Evolutionary conservation across 2,888 invertebrate species (phyloP).

Genomic region (Drosophila melanosoma): DNA sequence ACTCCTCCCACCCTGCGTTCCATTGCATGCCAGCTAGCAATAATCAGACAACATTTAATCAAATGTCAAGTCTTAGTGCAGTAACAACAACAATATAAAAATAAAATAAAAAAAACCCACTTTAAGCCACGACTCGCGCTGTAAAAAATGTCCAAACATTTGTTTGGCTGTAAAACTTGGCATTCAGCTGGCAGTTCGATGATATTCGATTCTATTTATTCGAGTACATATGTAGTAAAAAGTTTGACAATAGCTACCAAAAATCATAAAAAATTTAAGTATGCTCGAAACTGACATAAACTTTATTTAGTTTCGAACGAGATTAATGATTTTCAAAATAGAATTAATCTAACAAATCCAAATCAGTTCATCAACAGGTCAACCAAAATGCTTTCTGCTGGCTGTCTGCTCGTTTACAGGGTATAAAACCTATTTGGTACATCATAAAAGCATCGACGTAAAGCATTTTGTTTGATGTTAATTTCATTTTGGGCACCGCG

Average conservation of each 20-base stretch:
- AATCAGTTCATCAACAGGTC: not conserved
- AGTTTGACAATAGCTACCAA: conserved; percentile 8
- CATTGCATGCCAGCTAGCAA: conserved; percentile 27
- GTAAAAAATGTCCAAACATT: conserved; percentile 6
- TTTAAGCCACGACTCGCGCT: conserved; percentile 6
- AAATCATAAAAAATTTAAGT: not conserved
- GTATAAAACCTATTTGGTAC: conserved; percentile 56
- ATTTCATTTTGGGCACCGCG: conserved; percentile 53
- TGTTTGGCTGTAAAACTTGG: conserved; percentile 3
- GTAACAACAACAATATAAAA: not conserved
- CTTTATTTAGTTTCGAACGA: not conserved
- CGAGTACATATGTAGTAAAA: conserved; percentile 1
- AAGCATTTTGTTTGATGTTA: conserved; percentile 51
- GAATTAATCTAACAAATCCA: not conserved
- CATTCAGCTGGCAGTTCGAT: not conserved
- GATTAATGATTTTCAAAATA: not conserved
- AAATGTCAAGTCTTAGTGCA: conserved; percentile 29
- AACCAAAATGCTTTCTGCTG: conserved; percentile 4
- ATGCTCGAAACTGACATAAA: not conserved
- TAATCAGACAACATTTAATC: conserved; percentile 24
- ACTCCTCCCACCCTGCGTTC: not conserved
- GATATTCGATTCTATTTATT: not conserved
- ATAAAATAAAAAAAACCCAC: not conserved
- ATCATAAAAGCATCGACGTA: conserved; percentile 59
- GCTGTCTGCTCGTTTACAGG: not conserved